Conservation (phyloP, 2,888 invertebrate genomes). For the Eudasyphora cyanicolor region DNA sequence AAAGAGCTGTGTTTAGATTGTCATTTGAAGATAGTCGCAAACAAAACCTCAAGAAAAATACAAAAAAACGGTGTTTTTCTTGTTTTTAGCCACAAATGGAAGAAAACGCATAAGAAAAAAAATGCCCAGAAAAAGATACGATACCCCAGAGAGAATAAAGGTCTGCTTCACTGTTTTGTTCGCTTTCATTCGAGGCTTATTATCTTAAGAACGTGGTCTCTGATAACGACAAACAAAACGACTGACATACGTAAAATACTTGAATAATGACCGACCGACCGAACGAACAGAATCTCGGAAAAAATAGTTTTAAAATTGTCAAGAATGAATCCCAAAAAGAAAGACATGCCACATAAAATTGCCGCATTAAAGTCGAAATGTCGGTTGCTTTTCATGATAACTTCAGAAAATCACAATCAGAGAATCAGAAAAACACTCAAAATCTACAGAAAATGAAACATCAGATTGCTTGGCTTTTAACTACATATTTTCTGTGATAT, state of each 20-base stretch:
- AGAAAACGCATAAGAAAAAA: not conserved
- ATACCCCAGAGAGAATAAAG: not conserved
- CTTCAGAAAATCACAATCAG: not conserved
- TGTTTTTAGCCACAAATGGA: not conserved
- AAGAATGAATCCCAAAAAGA: no score
- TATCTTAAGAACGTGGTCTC: slow-evolving; percentile 24
- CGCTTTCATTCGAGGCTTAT: slow-evolving; percentile 10
- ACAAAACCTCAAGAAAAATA: not conserved
- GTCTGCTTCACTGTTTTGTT: slow-evolving; percentile 1
- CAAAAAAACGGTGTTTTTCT: not conserved
- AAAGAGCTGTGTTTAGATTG: slow-evolving; percentile 16
- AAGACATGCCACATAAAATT: slow-evolving; percentile 5
- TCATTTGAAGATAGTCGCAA: slow-evolving; percentile 14
- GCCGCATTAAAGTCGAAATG: slow-evolving; percentile 5
- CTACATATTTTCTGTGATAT: not conserved
- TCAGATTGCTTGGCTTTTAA: slow-evolving; percentile 27
- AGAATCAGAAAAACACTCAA: not conserved
- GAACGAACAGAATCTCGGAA: slow-evolving; percentile 5
- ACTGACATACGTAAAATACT: slow-evolving; percentile 28
- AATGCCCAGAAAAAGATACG: not conserved
- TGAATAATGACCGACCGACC: slow-evolving; percentile 27
- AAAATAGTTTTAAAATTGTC: slow-evolving; percentile 31
- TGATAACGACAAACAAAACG: slow-evolving; percentile 23
- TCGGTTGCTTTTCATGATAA: slow-evolving; percentile 21
- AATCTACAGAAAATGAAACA: not conserved